Base-by-base conservation (phyloP, 2,797 vertebrate species). In the Syngnathus acus region DNA sequence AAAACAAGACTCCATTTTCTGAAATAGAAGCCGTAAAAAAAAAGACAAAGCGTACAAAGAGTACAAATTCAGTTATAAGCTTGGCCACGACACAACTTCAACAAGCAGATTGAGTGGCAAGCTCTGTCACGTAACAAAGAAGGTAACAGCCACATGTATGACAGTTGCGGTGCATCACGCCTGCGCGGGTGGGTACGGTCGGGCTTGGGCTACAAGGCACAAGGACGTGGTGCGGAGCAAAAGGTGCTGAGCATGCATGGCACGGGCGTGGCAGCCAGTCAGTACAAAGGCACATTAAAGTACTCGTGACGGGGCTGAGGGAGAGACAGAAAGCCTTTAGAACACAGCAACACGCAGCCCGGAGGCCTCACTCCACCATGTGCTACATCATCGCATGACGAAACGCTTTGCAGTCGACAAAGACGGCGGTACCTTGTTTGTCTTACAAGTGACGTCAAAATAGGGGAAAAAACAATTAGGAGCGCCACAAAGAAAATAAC, bases 231-330 rank as follows among this genome's bases (percentile, higher is more conserved):
- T 37, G 23, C 54, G 16, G 50, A 53, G 32, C 7, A 8, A 37
- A 37, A 37, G 26, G 55, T 6, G 32, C 32, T 58, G 32, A 14
- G 26, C 32, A 53, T 53, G 50, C 50, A 53, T 88, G 90, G 83
- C 82, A 77, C 78, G 82, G 80, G 74, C 92, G 91, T 91, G 91
- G 71, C 67, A 32, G 72, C 89, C 93, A 72, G 51, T 98, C 95
- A 98, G 93, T 96, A 98, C 91, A 98, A 94, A 90, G 95, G 95
- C 86, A 97, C 93, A 92, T 94, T 96, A 96, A 98, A 98, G 93
- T 95, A 98, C 91, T 98, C 95, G 92, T 97, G 95, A 78, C 93
- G 95, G 87, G 95, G 95, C 97, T 98, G 84, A 88, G 82, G 85
- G 82, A 94, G 91, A 96, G 92, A 97, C 92, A 94, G 81, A 95